phyloP scores from a whole-genome alignment of 2,113 vertebrate species.

The Cryptotis parvus region DNA sequence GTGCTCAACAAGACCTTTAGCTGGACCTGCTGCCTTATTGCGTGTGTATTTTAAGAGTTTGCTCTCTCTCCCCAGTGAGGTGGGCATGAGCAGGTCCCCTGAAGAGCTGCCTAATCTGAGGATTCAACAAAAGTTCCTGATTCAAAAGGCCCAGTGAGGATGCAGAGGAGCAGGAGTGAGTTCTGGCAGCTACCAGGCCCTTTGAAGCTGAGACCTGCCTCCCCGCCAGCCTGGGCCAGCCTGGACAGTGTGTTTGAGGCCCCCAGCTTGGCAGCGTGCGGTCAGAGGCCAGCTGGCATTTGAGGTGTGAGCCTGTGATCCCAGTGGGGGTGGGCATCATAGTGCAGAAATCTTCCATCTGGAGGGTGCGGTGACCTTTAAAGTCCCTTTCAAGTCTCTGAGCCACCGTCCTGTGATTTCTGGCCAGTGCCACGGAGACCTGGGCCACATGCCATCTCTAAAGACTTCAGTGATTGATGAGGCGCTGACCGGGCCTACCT shows the following conservation, averaged over 20 bases:
- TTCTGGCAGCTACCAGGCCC: background rate
- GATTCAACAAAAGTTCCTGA: background rate
- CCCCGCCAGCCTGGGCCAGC: background rate
- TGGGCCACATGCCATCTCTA: background rate
- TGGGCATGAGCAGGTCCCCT: background rate
- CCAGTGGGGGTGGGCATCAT: background rate
- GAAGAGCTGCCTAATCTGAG: background rate
- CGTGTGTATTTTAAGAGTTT: background rate
- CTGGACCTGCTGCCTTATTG: too few relatives aligned
- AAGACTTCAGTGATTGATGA: constrained; percentile 7
- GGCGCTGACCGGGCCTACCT: background rate
- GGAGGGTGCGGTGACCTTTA: constrained; percentile 61
- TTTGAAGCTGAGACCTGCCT: background rate
- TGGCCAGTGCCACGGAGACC: background rate
- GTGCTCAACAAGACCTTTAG: background rate
- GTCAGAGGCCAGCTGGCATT: constrained; percentile 34
- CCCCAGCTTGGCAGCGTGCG: background rate
- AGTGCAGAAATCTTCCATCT: constrained; percentile 46
- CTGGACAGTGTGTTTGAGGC: background rate
- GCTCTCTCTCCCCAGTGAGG: background rate
- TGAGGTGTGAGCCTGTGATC: constrained; percentile 68
- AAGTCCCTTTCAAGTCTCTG: constrained; percentile 71
- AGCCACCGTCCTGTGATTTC: background rate
- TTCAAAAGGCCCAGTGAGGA: background rate
- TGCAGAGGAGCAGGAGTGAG: background rate